Evolutionary conservation across 2,113 vertebrate species (phyloP).

Genomic region (Eublepharis macularius): DNA sequence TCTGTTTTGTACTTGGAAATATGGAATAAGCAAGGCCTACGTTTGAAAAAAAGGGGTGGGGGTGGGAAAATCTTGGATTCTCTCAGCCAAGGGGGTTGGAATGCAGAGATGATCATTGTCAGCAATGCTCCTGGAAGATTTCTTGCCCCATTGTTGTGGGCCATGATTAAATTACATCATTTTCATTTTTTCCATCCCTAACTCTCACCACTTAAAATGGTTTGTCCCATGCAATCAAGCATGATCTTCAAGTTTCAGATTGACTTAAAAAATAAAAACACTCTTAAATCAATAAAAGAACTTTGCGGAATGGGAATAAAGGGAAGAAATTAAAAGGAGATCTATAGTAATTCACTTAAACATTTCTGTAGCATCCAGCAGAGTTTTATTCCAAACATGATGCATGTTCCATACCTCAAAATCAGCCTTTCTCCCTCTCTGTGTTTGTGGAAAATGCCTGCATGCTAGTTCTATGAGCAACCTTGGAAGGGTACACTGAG

Average conservation of each 20-base stretch:
- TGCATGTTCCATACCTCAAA: conserved; percentile 27
- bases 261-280: conserved; percentile 13
- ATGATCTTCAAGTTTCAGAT: conserved; percentile 69
- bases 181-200: conserved; percentile 74
- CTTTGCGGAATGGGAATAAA: conserved; percentile 69
- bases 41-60: conserved; percentile 24
- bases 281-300: conserved; percentile 48
- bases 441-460: neutral
- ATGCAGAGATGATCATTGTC: conserved; percentile 61
- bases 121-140: conserved; percentile 63
- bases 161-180: conserved; percentile 75
- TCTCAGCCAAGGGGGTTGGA: conserved; percentile 63
- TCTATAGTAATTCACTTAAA: conserved; percentile 65
- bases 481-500: neutral
- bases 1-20: conserved; percentile 59
- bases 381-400: conserved; percentile 43
- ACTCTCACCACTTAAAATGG: conserved; percentile 71
- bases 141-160: conserved; percentile 63
- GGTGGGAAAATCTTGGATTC: conserved; percentile 52
- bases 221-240: conserved; percentile 74
- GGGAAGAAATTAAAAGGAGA: conserved; percentile 52
- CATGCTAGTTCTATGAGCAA: neutral
- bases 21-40: conserved; percentile 42
- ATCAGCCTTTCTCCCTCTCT: neutral
- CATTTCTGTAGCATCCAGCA: conserved; percentile 58